phyloP scores from a whole-genome alignment of 2,797 vertebrate genomes.

The Sebastes itinus region DNA sequence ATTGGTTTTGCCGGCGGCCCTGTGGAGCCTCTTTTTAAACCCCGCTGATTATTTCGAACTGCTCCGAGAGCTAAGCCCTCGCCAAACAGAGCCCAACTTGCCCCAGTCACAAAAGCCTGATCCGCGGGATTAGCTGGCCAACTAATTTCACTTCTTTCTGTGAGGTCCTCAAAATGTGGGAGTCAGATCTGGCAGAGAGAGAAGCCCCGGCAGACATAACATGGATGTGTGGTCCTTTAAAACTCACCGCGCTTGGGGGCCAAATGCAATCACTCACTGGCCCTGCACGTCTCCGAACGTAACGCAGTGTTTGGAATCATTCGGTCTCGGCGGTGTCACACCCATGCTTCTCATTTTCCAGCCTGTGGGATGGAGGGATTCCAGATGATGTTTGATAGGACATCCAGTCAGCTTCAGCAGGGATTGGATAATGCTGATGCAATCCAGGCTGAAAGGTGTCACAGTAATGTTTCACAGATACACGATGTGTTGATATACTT shows the following conservation, averaged over 20 bases:
- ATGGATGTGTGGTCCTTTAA: slow-evolving; percentile 68
- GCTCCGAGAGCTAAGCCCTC: slow-evolving; percentile 83
- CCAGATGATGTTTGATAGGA: slow-evolving; percentile 28
- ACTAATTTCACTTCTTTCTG: slow-evolving; percentile 86
- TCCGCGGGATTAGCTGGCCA: slow-evolving; percentile 83
- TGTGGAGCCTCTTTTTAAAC: slow-evolving; percentile 79
- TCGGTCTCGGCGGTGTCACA: slow-evolving; percentile 14
- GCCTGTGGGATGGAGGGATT: slow-evolving; percentile 4
- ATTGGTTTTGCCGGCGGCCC: slow-evolving; percentile 79
- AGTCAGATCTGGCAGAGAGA: slow-evolving; percentile 65
- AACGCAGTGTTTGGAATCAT: slow-evolving; percentile 37
- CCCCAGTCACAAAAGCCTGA: slow-evolving; percentile 83
- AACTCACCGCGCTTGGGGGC: slow-evolving; percentile 8
- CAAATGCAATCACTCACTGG: slow-evolving; percentile 41
- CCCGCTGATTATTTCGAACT: slow-evolving; percentile 81
- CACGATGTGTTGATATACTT: not conserved
- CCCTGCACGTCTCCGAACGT: slow-evolving; percentile 16
- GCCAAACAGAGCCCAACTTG: slow-evolving; percentile 86
- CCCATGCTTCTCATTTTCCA: not conserved
- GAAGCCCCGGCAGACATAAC: slow-evolving; percentile 76
- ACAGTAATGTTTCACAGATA: not conserved
- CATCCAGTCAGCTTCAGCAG: slow-evolving; percentile 7
- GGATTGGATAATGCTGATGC: not conserved
- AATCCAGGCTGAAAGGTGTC: not conserved
- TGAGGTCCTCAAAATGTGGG: slow-evolving; percentile 84